phyloP scores from a whole-genome alignment of 2,888 invertebrate species.

The Caenorhabditis plicata region DNA sequence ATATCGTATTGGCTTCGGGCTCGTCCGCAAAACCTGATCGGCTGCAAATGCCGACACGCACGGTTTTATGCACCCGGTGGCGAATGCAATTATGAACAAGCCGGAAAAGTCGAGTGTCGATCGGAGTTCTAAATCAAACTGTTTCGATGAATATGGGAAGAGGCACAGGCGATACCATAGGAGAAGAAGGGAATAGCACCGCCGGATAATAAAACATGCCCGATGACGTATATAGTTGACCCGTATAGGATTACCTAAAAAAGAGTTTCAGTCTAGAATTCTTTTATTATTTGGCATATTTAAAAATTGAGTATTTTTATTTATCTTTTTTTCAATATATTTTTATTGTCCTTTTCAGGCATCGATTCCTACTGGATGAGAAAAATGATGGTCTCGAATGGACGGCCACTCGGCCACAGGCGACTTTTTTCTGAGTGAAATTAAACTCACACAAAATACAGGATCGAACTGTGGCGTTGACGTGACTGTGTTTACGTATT shows the following conservation, averaged over 20 bases:
- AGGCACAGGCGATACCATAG: constrained; percentile 1
- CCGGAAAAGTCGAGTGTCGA: constrained; percentile 70
- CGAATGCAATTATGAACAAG: constrained; percentile 79
- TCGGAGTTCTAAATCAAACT: constrained; percentile 12
- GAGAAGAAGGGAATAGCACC: constrained; percentile 67
- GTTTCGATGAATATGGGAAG: background rate
- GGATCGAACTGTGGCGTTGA: too few relatives aligned
- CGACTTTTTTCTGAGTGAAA: too few relatives aligned
- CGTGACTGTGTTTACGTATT: too few relatives aligned
- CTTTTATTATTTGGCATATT: too few relatives aligned
- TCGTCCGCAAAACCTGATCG: constrained; percentile 71
- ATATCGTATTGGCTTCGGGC: background rate
- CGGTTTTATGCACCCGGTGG: constrained; percentile 93
- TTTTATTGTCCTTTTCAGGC: too few relatives aligned
- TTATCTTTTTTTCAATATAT: too few relatives aligned
- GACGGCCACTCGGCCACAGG: too few relatives aligned
- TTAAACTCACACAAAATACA: too few relatives aligned
- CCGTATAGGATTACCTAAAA: constrained; percentile 71
- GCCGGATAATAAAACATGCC: constrained; percentile 67
- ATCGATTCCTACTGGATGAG: too few relatives aligned
- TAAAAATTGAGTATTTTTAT: too few relatives aligned
- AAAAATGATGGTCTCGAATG: too few relatives aligned
- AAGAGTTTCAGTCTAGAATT: background rate
- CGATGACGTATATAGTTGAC: constrained; percentile 67
- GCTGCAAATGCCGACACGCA: constrained; percentile 94